Evolutionary conservation across 2,888 invertebrate species (phyloP).

Genomic region (Lottia gigantea): DNA sequence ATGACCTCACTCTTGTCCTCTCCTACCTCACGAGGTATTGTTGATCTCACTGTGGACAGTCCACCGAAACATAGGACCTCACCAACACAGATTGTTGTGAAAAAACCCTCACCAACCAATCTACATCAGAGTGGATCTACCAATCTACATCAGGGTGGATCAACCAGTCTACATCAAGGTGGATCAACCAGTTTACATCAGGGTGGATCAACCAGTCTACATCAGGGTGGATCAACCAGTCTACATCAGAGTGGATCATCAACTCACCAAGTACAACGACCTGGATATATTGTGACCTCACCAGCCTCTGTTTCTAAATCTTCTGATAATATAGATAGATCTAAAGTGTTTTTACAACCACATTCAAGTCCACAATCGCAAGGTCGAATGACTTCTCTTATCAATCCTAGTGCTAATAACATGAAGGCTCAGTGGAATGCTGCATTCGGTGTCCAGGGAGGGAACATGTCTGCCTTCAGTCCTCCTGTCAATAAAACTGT

Average conservation of each 20-base stretch:
- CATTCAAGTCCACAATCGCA: background rate
- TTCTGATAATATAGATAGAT: background rate
- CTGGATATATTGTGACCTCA: background rate
- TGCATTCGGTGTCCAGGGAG: background rate
- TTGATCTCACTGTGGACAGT: slow-evolving; percentile 4
- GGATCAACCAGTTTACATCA: too few species aligned
- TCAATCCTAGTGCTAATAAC: background rate
- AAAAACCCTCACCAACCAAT: slow-evolving; percentile 1
- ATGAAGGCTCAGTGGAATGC: slow-evolving; percentile 6
- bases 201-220: background rate
- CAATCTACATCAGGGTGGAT: background rate
- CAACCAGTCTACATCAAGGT: background rate
- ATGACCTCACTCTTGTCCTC: background rate
- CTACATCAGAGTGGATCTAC: background rate
- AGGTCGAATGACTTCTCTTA: background rate
- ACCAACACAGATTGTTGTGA: background rate
- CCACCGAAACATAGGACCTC: background rate
- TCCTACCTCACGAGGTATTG: slow-evolving; percentile 4
- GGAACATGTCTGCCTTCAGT: background rate
- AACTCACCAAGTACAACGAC: background rate
- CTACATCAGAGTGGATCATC: background rate
- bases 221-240: background rate
- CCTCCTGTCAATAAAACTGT: background rate
- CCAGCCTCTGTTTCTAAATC: background rate
- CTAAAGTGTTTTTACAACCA: background rate